Base-by-base conservation (phyloP, 2,888 invertebrate species). In the Parthenolecanium corni region DNA sequence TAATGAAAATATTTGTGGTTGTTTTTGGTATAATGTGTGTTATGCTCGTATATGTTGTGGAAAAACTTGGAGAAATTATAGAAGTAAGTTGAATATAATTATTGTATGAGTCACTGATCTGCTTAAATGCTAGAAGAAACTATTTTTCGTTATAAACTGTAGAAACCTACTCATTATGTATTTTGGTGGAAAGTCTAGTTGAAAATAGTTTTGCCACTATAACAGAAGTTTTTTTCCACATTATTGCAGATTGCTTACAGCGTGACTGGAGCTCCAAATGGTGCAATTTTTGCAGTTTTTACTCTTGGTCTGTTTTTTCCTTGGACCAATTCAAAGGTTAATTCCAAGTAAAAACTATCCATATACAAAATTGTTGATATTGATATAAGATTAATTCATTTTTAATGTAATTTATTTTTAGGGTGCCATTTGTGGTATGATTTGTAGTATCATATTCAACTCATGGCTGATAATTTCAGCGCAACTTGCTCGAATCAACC, bases 1-100 rank as follows among this genome's bases (percentile, higher is more conserved):
- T 84, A 38, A 85, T 85, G 82, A 85, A 85, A 73, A 73, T 81
- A 0, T 82, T 81, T 16, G 85, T 84, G 3, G 78, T 83, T 9
- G 68, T 82, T 2, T 78, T 83, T 66, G 85, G 85, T 24, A 73
- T 74, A 1, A 72, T 80, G 18, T 85, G 85, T 70, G 84, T 85
- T 1, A 81, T 76, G 0, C 70, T 85, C 40, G 85, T 85, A 0
- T 84, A 84, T 71, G 73, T 85, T 21, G 85, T 85, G 0, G 85
- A 85, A 70, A 82, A 83, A 69, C 78, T 86, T 75, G 83, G 82
- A 9, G 81, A 83, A 12, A 72, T 85, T 21, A 81, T 85, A 11
- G 69, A 70, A 67, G 70, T 70, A 64, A 44, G 18, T 44, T 18
- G 16, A 12, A 4, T 12, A 6, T 18, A 18, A n/a, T 44, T 16